Conservation (phyloP, 2,888 invertebrate species). For the Campoletis raptor region DNA sequence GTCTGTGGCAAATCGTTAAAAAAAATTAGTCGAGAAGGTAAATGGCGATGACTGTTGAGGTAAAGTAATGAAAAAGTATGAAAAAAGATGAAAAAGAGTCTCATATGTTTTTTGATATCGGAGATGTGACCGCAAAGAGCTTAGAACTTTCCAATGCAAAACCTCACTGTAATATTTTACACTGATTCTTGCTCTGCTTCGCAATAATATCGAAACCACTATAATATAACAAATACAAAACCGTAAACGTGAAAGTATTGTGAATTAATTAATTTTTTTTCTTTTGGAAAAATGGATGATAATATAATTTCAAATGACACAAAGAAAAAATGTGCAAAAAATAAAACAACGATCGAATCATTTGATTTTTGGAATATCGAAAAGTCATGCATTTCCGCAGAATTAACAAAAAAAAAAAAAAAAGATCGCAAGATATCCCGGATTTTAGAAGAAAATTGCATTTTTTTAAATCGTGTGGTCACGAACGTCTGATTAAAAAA, state of each 20-base stretch:
- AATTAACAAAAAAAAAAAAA: not conserved
- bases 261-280: not conserved
- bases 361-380: too few species aligned
- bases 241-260: not conserved
- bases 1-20: not conserved
- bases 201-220: constrained; percentile 9
- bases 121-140: constrained; percentile 54
- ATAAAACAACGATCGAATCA: too few species aligned
- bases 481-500: not conserved
- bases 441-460: not conserved
- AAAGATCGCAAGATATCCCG: too few species aligned
- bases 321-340: not conserved
- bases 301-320: too few species aligned
- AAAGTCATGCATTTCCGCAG: too few species aligned
- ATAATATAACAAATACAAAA: not conserved
- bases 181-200: constrained; percentile 3
- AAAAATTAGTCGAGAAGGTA: not conserved
- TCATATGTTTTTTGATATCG: constrained; percentile 32
- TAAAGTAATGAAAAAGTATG: not conserved
- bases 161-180: constrained; percentile 26
- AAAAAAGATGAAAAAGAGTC: constrained; percentile 12
- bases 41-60: not conserved
- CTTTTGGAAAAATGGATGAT: not conserved
- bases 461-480: not conserved
- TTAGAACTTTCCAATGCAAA: constrained; percentile 66